Evolutionary conservation across 2,113 vertebrate genomes (phyloP), one percentile per base, ranked within the genome.

Genomic region (Silurus meridionalis): DNA sequence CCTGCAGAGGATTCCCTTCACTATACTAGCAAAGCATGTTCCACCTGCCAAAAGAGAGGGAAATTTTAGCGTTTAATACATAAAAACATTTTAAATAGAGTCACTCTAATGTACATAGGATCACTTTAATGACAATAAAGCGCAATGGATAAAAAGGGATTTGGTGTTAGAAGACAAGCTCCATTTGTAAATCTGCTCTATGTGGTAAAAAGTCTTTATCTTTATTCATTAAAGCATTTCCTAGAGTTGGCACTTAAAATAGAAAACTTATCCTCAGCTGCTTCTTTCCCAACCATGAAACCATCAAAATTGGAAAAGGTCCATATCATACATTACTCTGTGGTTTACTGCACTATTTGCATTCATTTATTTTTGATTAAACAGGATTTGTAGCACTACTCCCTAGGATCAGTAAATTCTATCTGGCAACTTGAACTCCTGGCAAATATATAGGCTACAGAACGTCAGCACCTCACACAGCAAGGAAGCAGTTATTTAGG

Each of bases 351-450:
- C n/a, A 23, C 58, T n/a, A 25, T 60, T n/a, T 8, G 14, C 63
- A 71, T 60, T 77, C 75, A 60, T 71, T 48, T 58, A 9, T 83
- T 66, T 84, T 83, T 11, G 52, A 58, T 55, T 77, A 77, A 77
- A 83, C 58, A 77, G 5, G 14, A 28, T 23, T 21, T 72, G 10
- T 75, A 2, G 19, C 74, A 81, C 23, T 11, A 77, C 74, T 64
- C 17, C 15, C 82, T 28, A 19, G 66, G 81, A 89, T 75, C 67
- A 84, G 25, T 15, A 46, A 60, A 63, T 75, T 85, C 53, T 81
- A 67, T 86, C 80, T 75, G 74, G 83, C 81, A 84, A 11, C 60
- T 37, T 50, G 80, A 80, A 85, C 72, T 53, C 28, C 50, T n/a
- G 21, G 61, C 67, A 72, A 60, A 82, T 75, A 55, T 74, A 53